These are phyloP conservation scores for Conus canariensis DNA, from an alignment of 2,888 invertebrate genomes.

Conservation along the genomic window DNA sequence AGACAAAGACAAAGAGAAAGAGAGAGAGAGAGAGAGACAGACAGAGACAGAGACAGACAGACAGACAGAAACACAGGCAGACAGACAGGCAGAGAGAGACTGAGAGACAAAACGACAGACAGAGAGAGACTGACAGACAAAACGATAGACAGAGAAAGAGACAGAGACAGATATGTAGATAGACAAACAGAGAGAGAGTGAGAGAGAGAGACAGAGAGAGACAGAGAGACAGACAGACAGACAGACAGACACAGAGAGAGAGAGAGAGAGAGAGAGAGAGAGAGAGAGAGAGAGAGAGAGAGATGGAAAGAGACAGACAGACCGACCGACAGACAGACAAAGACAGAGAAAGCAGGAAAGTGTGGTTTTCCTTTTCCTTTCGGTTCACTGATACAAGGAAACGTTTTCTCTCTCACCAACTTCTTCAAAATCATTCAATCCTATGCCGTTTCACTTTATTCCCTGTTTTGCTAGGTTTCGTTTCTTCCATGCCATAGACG, in stretches of 20 bases:
- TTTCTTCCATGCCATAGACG: too few relatives aligned
- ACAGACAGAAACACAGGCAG: neutral
- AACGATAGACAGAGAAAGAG: neutral
- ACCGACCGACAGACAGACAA: too few relatives aligned
- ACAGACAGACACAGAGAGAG: neutral
- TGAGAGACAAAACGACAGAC: neutral
- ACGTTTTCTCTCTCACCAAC: too few relatives aligned
- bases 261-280: neutral
- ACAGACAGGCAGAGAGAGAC: neutral
- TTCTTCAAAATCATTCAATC: too few relatives aligned
- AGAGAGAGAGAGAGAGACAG: neutral
- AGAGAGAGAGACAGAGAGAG: neutral
- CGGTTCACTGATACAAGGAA: too few relatives aligned
- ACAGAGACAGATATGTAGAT: neutral
- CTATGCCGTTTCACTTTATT: too few relatives aligned
- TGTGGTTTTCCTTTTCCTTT: too few relatives aligned
- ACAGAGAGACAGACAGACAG: neutral
- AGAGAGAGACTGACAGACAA: neutral
- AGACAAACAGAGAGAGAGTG: neutral
- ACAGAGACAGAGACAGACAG: neutral
- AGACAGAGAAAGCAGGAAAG: neutral
- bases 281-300: neutral
- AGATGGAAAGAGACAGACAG: neutral
- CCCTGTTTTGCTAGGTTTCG: too few relatives aligned
- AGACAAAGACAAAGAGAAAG: neutral